Percentiles rank a stretch among this genome's conserved stretches.
Evolutionary conservation across 1,140 invertebrate species (phyloP).

Genomic region (Telenomus remus): DNA sequence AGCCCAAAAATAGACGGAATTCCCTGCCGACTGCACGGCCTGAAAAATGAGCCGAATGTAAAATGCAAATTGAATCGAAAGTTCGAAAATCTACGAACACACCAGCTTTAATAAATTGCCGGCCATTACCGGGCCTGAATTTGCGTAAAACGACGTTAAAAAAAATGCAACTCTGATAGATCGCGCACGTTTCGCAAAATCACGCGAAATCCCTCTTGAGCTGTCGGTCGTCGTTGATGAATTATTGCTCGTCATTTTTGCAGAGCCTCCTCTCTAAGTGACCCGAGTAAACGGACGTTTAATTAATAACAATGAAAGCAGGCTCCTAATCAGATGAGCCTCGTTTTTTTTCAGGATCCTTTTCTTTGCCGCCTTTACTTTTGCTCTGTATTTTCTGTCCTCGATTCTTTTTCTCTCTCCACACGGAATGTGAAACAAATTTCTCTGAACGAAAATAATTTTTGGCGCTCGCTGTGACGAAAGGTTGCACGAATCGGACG

Average conservation of each 20-base stretch:
- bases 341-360: conserved; percentile 6
- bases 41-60: conserved; percentile 58
- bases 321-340: conserved; percentile 24
- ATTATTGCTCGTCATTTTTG: conserved; percentile 23
- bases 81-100: conserved; percentile 45
- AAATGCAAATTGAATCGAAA: conserved; percentile 60
- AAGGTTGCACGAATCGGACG: conserved; percentile 40
- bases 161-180: conserved; percentile 45
- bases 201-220: conserved; percentile 13
- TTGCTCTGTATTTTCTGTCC: not conserved
- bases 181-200: conserved; percentile 24
- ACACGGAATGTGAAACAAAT: conserved; percentile 31
- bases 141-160: conserved; percentile 53
- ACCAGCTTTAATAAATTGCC: conserved; percentile 47
- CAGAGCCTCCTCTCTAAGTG: not conserved
- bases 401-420: not conserved
- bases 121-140: conserved; percentile 41
- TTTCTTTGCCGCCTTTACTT: conserved; percentile 8
- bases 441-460: conserved; percentile 23
- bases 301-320: conserved; percentile 51
- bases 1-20: conserved; percentile 43
- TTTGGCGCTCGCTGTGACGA: conserved; percentile 37
- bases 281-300: conserved; percentile 41
- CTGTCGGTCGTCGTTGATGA: conserved; percentile 12
- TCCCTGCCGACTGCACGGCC: conserved; percentile 28